Evolutionary conservation across 2,888 invertebrate species (phyloP).

Genomic region (Dorcus parallelipipedus): DNA sequence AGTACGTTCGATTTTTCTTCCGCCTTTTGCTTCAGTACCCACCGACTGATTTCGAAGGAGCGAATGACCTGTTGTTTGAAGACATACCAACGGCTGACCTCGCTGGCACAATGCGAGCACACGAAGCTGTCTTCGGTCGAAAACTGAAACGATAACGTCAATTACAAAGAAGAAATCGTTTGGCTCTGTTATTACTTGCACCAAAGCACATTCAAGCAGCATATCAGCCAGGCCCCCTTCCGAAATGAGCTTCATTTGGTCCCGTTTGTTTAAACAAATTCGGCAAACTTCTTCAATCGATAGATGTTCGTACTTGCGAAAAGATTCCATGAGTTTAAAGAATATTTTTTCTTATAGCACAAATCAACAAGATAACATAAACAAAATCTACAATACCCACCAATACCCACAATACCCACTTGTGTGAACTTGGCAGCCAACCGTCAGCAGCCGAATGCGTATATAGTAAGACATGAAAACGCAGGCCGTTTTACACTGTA

Average conservation of each 20-base stretch:
- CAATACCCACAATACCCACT: too few species aligned
- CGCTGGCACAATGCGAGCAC: slow-evolving; percentile 6
- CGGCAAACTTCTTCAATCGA: neutral
- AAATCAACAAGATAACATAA: too few species aligned
- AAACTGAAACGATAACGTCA: too few species aligned
- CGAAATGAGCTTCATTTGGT: neutral
- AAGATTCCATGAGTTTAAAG: neutral
- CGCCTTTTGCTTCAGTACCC: slow-evolving; percentile 8
- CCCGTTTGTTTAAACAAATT: neutral
- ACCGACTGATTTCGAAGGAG: slow-evolving; percentile 17
- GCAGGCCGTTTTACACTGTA: too few species aligned
- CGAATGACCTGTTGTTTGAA: slow-evolving; percentile 18
- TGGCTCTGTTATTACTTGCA: neutral
- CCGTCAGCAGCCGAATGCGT: too few species aligned
- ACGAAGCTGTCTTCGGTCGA: too few species aligned
- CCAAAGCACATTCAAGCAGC: neutral
- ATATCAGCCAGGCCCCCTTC: neutral
- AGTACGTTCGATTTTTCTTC: neutral
- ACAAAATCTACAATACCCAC: too few species aligned
- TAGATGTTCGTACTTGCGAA: neutral
- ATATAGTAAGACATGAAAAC: too few species aligned
- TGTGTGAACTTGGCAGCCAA: too few species aligned
- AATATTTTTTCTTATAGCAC: too few species aligned
- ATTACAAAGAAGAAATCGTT: neutral
- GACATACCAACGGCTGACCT: slow-evolving; percentile 19